These are phyloP conservation scores for Sinelater perroti DNA, from an alignment of 2,888 invertebrate genomes.

Conservation along the genomic window DNA sequence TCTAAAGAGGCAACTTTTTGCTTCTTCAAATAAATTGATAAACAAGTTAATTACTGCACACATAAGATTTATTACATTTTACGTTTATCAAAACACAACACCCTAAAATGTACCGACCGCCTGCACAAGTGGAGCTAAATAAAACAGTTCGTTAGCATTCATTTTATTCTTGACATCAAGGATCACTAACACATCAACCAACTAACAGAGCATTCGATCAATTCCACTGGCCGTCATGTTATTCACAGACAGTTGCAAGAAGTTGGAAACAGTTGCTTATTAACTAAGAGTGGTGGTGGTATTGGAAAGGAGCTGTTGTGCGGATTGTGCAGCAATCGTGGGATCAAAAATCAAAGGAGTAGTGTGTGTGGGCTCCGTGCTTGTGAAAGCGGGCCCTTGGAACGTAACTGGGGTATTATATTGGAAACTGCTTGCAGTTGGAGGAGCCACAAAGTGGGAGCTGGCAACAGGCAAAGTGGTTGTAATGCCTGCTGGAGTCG, in stretches of 20 bases:
- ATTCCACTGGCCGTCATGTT: conserved; percentile 6
- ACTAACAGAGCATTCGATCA: conserved; percentile 1
- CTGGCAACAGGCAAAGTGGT: neutral
- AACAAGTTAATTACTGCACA: too few relatives aligned
- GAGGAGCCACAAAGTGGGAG: neutral
- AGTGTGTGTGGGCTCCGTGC: conserved; percentile 26
- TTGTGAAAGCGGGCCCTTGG: neutral
- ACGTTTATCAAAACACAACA: too few relatives aligned
- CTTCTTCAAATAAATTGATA: too few relatives aligned
- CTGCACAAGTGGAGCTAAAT: too few relatives aligned
- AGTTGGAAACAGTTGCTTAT: conserved; percentile 31
- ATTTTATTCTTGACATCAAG: too few relatives aligned
- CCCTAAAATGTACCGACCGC: too few relatives aligned
- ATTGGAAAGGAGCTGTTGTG: conserved; percentile 57
- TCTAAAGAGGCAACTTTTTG: too few relatives aligned
- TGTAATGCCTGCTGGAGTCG: neutral
- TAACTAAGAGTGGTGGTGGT: conserved; percentile 36
- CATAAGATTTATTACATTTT: too few relatives aligned
- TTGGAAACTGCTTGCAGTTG: conserved; percentile 4
- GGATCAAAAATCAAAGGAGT: conserved; percentile 56
- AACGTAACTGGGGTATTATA: neutral
- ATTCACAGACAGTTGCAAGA: conserved; percentile 5
- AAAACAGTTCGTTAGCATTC: too few relatives aligned
- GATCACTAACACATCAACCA: neutral
- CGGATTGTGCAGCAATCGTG: conserved; percentile 58